Evolutionary conservation across 2,113 vertebrate genomes (phyloP).

Genomic region (Planiliza haematocheilus): DNA sequence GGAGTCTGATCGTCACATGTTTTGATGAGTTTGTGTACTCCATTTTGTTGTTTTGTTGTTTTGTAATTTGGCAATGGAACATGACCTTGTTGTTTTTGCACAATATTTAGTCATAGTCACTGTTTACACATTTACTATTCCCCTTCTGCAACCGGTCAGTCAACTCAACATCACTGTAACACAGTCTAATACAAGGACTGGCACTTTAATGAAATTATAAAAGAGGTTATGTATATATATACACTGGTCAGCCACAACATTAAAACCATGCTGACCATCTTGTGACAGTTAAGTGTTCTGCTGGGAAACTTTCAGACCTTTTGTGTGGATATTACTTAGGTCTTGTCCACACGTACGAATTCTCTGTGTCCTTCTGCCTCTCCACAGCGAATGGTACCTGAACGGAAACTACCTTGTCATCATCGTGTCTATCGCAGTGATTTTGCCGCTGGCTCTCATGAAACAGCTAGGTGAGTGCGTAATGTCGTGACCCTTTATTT

Average conservation of each 20-base stretch:
- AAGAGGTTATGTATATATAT: no score
- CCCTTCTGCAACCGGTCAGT: not conserved
- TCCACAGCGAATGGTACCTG: constrained; percentile 90
- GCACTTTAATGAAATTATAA: not conserved
- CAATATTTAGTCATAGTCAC: not conserved
- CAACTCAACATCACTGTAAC: not conserved
- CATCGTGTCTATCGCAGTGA: constrained; percentile 88
- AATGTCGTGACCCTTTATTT: not conserved
- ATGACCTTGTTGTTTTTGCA: not conserved
- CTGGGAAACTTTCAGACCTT: no score
- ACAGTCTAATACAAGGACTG: not conserved
- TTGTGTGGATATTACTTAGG: no score
- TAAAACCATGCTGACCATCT: no score
- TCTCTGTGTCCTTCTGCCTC: constrained; percentile 45
- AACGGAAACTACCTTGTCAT: constrained; percentile 92
- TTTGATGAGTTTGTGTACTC: not conserved
- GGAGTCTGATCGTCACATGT: constrained; percentile 22
- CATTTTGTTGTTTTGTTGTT: not conserved
- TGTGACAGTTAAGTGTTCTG: no score
- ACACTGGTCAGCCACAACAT: no score
- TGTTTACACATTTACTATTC: not conserved
- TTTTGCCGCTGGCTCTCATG: constrained; percentile 94
- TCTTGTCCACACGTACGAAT: no score
- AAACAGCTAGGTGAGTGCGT: constrained; percentile 93
- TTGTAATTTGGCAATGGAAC: not conserved